These are phyloP conservation scores for Rhincodon typus DNA, from an alignment of 2,797 vertebrate species.

Conservation along the genomic window DNA sequence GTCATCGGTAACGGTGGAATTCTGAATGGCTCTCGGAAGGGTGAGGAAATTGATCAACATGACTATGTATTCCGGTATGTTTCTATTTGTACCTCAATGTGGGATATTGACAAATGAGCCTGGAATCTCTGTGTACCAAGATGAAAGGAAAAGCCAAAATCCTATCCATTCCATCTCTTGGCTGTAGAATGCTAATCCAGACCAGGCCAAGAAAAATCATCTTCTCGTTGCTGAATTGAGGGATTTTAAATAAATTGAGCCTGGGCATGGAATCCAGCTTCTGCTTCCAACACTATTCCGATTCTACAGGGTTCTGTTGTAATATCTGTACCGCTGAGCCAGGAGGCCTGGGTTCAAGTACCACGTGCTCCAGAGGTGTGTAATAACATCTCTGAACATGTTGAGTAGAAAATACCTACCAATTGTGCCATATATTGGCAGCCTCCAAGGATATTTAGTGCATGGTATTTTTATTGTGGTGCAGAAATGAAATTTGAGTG, in stretches of 20 bases:
- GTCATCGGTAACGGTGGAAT: conserved; percentile 74
- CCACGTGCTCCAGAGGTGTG: too few relatives aligned
- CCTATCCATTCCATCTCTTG: neutral
- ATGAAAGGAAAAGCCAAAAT: neutral
- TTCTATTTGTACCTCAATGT: neutral
- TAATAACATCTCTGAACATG: too few relatives aligned
- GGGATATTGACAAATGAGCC: neutral
- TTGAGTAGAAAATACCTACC: neutral
- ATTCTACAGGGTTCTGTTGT: neutral
- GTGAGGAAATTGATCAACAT: conserved; percentile 65
- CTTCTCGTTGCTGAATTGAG: neutral
- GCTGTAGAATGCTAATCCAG: neutral
- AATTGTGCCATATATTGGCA: neutral
- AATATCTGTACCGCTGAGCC: too few relatives aligned
- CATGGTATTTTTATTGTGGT: neutral
- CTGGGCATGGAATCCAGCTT: neutral
- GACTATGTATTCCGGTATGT: conserved; percentile 71
- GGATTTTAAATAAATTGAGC: neutral
- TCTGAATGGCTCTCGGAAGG: conserved; percentile 59
- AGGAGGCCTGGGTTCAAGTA: too few relatives aligned
- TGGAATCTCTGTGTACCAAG: neutral
- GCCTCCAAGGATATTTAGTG: neutral
- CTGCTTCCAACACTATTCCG: neutral
- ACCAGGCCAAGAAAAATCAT: neutral
- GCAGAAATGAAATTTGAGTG: neutral